A percentile compares a stretch with the other conserved stretches of the same genome.
Evolutionary conservation across 2,113 vertebrate species (phyloP).

Genomic region (Cepphus grylle): DNA sequence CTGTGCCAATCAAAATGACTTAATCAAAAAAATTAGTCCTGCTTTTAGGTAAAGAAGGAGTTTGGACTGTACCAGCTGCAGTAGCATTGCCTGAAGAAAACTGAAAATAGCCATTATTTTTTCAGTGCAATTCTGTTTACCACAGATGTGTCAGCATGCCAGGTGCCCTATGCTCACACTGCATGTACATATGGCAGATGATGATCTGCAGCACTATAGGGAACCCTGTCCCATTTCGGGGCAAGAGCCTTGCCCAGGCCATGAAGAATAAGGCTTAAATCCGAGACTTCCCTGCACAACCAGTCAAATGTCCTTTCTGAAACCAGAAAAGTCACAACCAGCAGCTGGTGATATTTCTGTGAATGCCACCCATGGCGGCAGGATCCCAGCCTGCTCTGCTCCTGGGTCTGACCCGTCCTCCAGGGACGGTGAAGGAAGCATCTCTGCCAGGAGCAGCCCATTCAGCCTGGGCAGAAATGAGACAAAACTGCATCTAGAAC

Average conservation of each 20-base stretch:
- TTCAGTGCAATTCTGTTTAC: background rate
- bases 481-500: background rate
- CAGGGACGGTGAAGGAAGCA: background rate
- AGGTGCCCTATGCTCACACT: background rate
- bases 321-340: background rate
- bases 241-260: background rate
- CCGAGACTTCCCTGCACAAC: background rate
- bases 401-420: background rate
- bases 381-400: background rate
- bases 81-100: background rate
- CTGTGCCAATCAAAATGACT: background rate
- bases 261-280: background rate
- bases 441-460: background rate
- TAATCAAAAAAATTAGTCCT: background rate
- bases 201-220: background rate
- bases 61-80: background rate
- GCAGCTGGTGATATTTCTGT: background rate
- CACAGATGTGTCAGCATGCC: too few relatives aligned
- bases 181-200: background rate
- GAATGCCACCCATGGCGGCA: accelerated
- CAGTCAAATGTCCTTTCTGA: background rate
- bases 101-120: background rate
- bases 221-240: background rate
- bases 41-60: background rate
- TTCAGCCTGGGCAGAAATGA: background rate